These are phyloP conservation scores for Drosophila tani DNA, from an alignment of 1,140 invertebrate species.

Conservation along the genomic window DNA sequence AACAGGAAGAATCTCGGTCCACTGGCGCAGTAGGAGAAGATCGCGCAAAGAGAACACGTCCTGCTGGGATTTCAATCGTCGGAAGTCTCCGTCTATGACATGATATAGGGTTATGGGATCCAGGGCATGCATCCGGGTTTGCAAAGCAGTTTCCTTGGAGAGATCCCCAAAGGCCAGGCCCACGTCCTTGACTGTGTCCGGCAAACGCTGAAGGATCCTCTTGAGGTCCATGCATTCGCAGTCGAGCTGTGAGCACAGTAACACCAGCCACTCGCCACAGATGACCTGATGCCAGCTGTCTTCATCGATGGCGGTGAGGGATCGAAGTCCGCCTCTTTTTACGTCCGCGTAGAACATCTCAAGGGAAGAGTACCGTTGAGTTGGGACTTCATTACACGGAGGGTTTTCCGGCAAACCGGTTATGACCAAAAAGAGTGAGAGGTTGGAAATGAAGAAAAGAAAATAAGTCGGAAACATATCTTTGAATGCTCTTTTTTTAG, in stretches of 20 bases:
- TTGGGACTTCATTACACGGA: no score
- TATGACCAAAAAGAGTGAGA: not conserved
- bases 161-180: constrained; percentile 15
- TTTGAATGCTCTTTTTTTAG: not conserved
- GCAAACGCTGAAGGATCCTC: not conserved
- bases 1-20: not conserved
- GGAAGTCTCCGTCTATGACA: constrained; percentile 15
- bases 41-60: not conserved
- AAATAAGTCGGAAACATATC: not conserved
- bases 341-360: no score
- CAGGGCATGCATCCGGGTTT: not conserved
- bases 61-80: not conserved
- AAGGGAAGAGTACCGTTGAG: no score
- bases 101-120: constrained; percentile 9
- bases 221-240: not conserved
- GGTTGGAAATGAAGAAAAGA: fast-evolving
- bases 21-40: not conserved
- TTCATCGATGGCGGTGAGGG: not conserved
- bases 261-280: constrained; percentile 14
- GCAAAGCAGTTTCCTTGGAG: not conserved
- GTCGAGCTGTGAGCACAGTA: not conserved
- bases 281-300: not conserved
- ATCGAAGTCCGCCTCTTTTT: no score
- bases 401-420: not conserved
- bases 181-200: not conserved